phyloP scores from a whole-genome alignment of 2,888 invertebrate species.

The Drosophila meridionalis region DNA sequence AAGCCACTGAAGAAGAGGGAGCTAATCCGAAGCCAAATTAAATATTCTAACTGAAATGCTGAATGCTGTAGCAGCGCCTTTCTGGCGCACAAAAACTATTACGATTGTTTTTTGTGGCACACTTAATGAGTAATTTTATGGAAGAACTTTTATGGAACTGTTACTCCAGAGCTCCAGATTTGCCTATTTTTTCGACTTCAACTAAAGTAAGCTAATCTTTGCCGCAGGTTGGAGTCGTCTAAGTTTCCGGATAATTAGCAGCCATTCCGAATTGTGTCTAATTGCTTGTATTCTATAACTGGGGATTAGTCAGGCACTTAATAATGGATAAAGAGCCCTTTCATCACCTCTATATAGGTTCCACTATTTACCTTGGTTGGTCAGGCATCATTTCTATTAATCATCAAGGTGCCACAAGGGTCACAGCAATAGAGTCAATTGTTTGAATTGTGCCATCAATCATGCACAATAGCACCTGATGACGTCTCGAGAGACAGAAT shows the following conservation, averaged over 20 bases:
- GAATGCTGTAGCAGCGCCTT: slow-evolving; percentile 51
- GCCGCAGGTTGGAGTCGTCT: background rate
- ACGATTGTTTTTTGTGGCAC: slow-evolving; percentile 6
- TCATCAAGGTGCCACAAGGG: background rate
- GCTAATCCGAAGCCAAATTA: slow-evolving; percentile 34
- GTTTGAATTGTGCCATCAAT: slow-evolving; percentile 6
- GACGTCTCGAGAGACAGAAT: background rate
- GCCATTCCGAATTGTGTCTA: background rate
- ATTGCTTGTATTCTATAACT: background rate
- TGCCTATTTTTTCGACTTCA: background rate
- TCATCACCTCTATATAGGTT: background rate
- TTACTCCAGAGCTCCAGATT: background rate
- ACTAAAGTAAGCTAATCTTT: background rate
- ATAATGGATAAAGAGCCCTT: background rate
- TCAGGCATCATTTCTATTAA: background rate
- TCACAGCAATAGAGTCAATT: slow-evolving; percentile 1
- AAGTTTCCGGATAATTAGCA: background rate
- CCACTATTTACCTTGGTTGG: background rate
- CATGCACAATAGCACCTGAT: background rate
- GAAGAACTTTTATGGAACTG: background rate
- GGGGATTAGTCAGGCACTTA: background rate
- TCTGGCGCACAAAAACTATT: slow-evolving; percentile 38
- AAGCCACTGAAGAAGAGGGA: background rate
- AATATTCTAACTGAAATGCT: slow-evolving; percentile 50
- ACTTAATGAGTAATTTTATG: slow-evolving; percentile 28